A percentile compares a stretch with the other conserved stretches of the same genome.
Conservation (phyloP, 2,797 vertebrate species). For the Rhadinocentrus ornatus region DNA sequence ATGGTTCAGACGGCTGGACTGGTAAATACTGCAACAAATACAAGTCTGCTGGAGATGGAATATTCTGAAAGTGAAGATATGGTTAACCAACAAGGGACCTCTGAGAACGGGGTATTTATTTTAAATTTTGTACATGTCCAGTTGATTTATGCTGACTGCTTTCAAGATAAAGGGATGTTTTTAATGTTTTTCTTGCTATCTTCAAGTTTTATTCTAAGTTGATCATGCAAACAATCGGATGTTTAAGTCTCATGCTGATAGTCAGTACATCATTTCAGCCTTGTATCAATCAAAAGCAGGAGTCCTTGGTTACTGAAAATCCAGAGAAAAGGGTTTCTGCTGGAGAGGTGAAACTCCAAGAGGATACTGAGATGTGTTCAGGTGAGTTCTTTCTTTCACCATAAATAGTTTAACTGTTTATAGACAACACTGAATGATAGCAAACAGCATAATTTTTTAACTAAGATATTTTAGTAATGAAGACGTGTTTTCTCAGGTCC, state of each 20-base stretch:
- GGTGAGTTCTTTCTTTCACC: conserved; percentile 5
- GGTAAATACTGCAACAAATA: neutral
- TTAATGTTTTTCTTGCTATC: no score
- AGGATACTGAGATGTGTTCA: conserved; percentile 12
- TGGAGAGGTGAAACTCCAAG: conserved; percentile 11
- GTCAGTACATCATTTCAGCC: conserved; percentile 14
- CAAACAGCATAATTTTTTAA: neutral
- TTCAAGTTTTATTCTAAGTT: neutral
- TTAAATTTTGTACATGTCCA: conserved; percentile 2
- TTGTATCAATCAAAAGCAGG: neutral
- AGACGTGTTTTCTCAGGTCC: neutral
- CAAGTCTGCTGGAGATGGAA: neutral
- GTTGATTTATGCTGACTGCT: neutral
- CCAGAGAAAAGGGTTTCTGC: neutral
- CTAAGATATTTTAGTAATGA: neutral
- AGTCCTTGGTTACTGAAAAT: conserved; percentile 4
- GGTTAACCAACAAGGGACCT: conserved; percentile 4
- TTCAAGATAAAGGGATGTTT: neutral
- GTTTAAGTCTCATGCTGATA: neutral
- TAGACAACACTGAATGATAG: neutral
- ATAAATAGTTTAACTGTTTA: neutral
- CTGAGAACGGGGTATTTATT: conserved; percentile 11
- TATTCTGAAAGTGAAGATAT: conserved; percentile 11
- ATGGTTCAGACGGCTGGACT: conserved; percentile 55
- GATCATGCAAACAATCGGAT: neutral